These are phyloP conservation scores for Condylostylus longicornis DNA, from an alignment of 1,140 invertebrate genomes.

Conservation along the genomic window DNA sequence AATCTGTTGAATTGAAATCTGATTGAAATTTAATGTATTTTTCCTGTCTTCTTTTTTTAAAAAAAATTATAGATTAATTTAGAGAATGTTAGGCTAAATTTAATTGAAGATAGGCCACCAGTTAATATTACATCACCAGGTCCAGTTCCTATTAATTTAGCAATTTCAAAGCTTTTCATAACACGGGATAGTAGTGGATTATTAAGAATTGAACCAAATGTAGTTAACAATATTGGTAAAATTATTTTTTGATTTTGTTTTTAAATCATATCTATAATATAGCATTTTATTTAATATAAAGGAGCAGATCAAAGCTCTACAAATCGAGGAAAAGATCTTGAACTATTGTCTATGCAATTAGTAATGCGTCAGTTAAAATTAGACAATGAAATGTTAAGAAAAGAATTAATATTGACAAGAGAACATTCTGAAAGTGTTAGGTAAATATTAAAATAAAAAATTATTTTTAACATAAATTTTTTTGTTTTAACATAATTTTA, in stretches of 20 bases:
- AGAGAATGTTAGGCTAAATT: slow-evolving; percentile 49
- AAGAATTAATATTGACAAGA: slow-evolving; percentile 42
- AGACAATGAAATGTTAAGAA: slow-evolving; percentile 48
- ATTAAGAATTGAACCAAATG: slow-evolving; percentile 50
- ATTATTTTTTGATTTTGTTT: neutral
- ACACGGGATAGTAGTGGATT: slow-evolving; percentile 50
- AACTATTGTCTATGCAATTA: slow-evolving; percentile 36
- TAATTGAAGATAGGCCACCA: slow-evolving; percentile 66
- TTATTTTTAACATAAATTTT: neutral
- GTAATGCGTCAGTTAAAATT: slow-evolving; percentile 37
- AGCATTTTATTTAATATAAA: slow-evolving; percentile 14
- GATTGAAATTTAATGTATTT: neutral
- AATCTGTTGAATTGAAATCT: neutral
- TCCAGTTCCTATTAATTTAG: slow-evolving; percentile 60
- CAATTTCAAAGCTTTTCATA: slow-evolving; percentile 51
- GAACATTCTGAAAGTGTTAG: slow-evolving; percentile 47
- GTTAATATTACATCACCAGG: slow-evolving; percentile 70
- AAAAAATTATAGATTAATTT: slow-evolving; percentile 41
- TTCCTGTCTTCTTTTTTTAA: neutral
- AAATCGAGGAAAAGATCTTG: slow-evolving; percentile 30
- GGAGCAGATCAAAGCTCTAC: slow-evolving; percentile 12
- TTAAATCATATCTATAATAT: slow-evolving; percentile 8
- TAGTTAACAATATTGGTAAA: neutral
- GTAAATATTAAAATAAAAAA: slow-evolving; percentile 15
- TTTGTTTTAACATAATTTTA: neutral